These are phyloP conservation scores for Chrysolina haemoptera DNA, from an alignment of 2,888 invertebrate genomes.

Conservation along the genomic window DNA sequence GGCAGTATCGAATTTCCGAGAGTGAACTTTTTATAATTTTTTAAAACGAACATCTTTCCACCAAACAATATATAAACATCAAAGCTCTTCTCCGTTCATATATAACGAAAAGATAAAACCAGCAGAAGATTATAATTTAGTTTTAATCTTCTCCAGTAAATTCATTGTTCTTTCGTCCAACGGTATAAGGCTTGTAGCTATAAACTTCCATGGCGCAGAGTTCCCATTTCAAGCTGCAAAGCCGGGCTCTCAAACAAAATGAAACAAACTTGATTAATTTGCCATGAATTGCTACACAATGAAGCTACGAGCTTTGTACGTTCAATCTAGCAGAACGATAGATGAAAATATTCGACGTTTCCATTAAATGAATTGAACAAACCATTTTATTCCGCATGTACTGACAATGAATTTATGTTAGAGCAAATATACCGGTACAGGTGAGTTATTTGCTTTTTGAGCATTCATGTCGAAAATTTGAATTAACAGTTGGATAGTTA, in stretches of 20 bases:
- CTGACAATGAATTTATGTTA: conserved; percentile 5
- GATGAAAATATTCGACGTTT: conserved; percentile 21
- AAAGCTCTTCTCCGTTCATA: not conserved
- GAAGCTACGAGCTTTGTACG: conserved; percentile 20
- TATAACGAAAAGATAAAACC: conserved; percentile 1
- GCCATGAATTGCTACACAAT: conserved; percentile 22
- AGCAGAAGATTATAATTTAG: conserved; percentile 12
- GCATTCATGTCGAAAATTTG: conserved; percentile 3
- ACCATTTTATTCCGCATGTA: conserved; percentile 15
- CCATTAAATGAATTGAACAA: conserved; percentile 26
- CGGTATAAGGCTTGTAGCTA: not conserved
- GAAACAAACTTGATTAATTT: conserved; percentile 21
- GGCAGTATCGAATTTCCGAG: too few relatives aligned
- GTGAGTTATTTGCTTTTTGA: not conserved
- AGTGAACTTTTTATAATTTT: too few relatives aligned
- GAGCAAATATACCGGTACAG: conserved; percentile 4
- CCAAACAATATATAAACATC: not conserved
- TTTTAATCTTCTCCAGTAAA: conserved; percentile 6
- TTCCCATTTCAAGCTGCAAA: not conserved
- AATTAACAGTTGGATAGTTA: not conserved
- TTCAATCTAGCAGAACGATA: conserved; percentile 26
- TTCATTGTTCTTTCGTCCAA: not conserved
- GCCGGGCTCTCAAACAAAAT: conserved; percentile 16
- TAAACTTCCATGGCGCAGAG: not conserved
- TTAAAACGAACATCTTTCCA: too few relatives aligned